Evolutionary conservation across 2,797 vertebrate species (phyloP).

Genomic region (Gymnocypris eckloni): DNA sequence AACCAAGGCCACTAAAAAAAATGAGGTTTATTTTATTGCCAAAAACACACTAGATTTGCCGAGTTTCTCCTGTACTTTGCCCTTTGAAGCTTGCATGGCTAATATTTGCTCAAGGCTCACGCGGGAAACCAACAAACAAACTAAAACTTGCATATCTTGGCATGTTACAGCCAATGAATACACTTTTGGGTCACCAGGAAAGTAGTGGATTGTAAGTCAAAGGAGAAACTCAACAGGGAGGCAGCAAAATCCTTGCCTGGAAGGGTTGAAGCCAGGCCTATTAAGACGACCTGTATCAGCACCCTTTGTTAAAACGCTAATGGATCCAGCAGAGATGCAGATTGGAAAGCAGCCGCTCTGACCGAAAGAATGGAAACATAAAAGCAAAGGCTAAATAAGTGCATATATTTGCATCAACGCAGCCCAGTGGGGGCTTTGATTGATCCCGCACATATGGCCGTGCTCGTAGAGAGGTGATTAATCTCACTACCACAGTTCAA

Average conservation of each 20-base stretch:
- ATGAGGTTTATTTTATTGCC: neutral
- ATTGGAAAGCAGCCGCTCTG: constrained; percentile 70
- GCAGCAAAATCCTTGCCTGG: constrained; percentile 31
- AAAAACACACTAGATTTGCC: neutral
- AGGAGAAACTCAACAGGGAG: constrained; percentile 37
- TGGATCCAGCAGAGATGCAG: constrained; percentile 67
- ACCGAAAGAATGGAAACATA: constrained; percentile 70
- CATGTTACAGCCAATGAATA: constrained; percentile 6
- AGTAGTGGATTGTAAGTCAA: constrained; percentile 22
- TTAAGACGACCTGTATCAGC: constrained; percentile 60
- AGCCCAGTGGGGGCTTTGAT: constrained; percentile 70
- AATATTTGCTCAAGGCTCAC: constrained; percentile 1
- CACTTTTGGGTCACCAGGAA: neutral
- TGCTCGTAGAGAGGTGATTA: constrained; percentile 74
- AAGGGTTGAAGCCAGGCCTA: constrained; percentile 50
- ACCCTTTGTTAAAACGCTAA: constrained; percentile 67
- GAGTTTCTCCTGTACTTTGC: constrained; percentile 4
- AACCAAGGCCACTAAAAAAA: neutral
- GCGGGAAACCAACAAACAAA: neutral
- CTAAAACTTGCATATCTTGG: neutral
- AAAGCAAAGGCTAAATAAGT: constrained; percentile 68
- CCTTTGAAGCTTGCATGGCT: constrained; percentile 8
- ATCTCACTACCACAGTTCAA: constrained; percentile 74
- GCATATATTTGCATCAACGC: constrained; percentile 75
- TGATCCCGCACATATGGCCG: constrained; percentile 74